Base-by-base conservation (phyloP, 2,888 invertebrate genomes). In the Drymonia ruficornis region DNA sequence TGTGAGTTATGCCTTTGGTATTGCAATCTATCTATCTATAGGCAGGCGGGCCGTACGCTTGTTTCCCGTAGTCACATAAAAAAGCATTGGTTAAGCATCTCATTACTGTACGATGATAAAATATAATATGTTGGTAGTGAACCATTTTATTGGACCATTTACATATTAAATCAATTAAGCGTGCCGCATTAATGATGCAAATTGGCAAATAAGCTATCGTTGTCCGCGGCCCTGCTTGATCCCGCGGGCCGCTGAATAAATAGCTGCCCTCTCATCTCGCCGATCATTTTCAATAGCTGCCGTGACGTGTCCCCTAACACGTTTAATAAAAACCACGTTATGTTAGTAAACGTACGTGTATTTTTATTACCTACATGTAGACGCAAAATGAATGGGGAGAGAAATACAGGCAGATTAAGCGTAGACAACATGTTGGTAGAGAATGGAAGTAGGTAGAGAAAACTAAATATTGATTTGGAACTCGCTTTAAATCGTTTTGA, bases 201-300 rank as follows among this genome's bases (percentile, higher is more conserved):
- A 89, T 89, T 86, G 87, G 81, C 74, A 84, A 84, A 88, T 88
- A 87, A 84, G 87, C 87, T 85, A 85, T 85, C 82, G 81, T 75
- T 80, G 75, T 65, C 76, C 76, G 70, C 78, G 73, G 65, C 71
- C 72, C 76, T 65, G 74, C 68, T 70, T 81, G 72, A 82, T 80
- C 82, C 83, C 83, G 63, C 47, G 81, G 86, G 63, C 71, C 72
- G 74, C 75, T 84, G 79, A 85, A 86, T 86, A 87, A 84, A 87
- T 83, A 87, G 70, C 56, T 54, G 55, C 56, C 71, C 67, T 72
- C 71, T 76, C 75, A 68, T 67, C 76, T 70, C 70, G 67, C 68
- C 70, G 76, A 80, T 84, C 78, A 76, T 59, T 83, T 83, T 82
- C 84, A 80, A 81, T 80, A 70, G 76, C 71, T 56, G 56, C 66